These are phyloP conservation scores for Trichogramma evanescens DNA, from an alignment of 2,888 invertebrate species.

Conservation along the genomic window DNA sequence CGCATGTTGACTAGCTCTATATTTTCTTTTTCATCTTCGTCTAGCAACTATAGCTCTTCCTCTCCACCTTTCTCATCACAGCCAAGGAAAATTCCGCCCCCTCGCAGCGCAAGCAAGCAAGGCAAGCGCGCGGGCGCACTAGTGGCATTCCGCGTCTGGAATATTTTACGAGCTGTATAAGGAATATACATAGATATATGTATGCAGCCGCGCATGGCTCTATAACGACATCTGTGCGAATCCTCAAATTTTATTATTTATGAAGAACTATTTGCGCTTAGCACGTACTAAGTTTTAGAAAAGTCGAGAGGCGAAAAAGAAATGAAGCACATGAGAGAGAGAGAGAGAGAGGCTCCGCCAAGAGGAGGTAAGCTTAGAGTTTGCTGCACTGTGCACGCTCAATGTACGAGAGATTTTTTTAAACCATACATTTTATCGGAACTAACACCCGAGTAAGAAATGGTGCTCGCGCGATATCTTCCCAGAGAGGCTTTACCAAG, in stretches of 20 bases:
- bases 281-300: conserved; percentile 4
- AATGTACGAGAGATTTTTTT: conserved; percentile 16
- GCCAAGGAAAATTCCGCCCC: conserved; percentile 4
- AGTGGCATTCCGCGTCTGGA: conserved; percentile 12
- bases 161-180: conserved; percentile 21
- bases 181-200: conserved; percentile 16
- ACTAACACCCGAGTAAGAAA: conserved; percentile 3
- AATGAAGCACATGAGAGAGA: background rate
- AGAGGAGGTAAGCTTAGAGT: background rate
- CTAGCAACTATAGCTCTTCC: background rate
- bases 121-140: background rate
- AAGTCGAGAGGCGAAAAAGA: background rate
- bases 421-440: conserved; percentile 8
- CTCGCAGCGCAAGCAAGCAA: background rate
- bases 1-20: too few relatives aligned
- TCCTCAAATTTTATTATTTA: conserved; percentile 26
- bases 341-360: background rate
- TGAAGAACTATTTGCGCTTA: conserved; percentile 19
- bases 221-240: conserved; percentile 16
- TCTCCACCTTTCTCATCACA: background rate
- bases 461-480: background rate
- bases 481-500: background rate
- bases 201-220: conserved; percentile 18
- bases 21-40: background rate
- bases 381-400: conserved; percentile 7